Base-by-base conservation (phyloP, 2,888 invertebrate genomes). In the Invenusta paracnida region DNA sequence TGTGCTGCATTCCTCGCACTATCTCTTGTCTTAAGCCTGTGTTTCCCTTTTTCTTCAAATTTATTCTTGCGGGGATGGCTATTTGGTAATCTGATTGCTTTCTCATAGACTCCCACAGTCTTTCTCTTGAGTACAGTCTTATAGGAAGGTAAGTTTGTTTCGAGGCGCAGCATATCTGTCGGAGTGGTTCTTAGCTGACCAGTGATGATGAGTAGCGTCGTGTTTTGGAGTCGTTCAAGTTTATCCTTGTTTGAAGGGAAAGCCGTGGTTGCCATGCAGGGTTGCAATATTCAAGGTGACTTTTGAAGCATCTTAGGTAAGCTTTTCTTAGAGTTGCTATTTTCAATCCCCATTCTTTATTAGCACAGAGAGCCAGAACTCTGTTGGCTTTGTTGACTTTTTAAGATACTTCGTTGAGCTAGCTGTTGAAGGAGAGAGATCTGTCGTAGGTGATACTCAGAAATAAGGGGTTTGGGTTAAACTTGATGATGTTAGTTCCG, bases 331-430 rank as follows among this genome's bases (percentile, higher is more conserved):
- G 73, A 5, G 73, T 73, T 23, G 11, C 27, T 23, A 25, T 73
- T 73, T 73, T 73, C 73, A 5, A 73, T 5, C 73, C 73, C 73
- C 73, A 73, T 73, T 73, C 73, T 73, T 73, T 73, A 23, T 73
- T 73, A 5, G 23, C 23, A 23, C 73, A 73, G 73, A 73, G 73
- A 23, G 73, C 73, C 11, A 73, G 23, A 13, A 73, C 73, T 73
- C 73, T 73, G 73, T 73, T 73, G 73, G 23, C 17, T 73, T 73
- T 73, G 25, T 73, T 73, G 17, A 23, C 73, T 73, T 73, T 73
- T 73, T 73, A 13, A 48, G 48, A 48, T 48, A 48, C 48, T 48
- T 48, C 17, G 48, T 48, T 48, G 48, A 48, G 48, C 48, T 48
- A 17, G 48, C 48, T 48, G 48, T 48, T 48, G 48, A 48, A 48